These are phyloP conservation scores for Origma solitaria DNA, from an alignment of 2,113 vertebrate species.

Conservation along the genomic window DNA sequence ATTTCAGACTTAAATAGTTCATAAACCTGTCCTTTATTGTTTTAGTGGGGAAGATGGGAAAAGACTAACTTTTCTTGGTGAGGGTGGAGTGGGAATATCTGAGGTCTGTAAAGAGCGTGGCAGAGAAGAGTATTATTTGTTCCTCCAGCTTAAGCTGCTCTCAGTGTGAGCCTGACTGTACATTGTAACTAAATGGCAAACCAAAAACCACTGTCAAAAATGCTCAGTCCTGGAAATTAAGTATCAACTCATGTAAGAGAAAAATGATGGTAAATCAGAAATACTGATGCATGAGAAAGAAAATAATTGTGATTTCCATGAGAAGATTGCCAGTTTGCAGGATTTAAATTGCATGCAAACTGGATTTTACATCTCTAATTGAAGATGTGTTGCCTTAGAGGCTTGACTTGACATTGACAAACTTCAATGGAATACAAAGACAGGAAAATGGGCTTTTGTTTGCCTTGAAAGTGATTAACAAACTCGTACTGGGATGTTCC, in stretches of 20 bases:
- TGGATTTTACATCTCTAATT: constrained; percentile 66
- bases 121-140: background rate
- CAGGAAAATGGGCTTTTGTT: constrained; percentile 41
- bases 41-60: background rate
- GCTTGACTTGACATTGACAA: constrained; percentile 63
- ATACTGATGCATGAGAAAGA: constrained; percentile 29
- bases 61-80: background rate
- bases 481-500: background rate
- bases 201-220: constrained; percentile 41
- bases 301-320: constrained; percentile 63
- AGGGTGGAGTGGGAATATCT: background rate
- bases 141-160: constrained; percentile 6
- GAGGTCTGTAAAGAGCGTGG: background rate
- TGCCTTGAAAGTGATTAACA: constrained; percentile 38
- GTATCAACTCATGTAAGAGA: constrained; percentile 40
- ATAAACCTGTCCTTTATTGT: background rate
- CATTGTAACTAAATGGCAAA: constrained; percentile 24
- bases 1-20: background rate
- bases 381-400: constrained; percentile 59
- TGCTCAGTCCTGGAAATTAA: constrained; percentile 37
- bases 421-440: constrained; percentile 48
- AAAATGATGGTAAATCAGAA: constrained; percentile 37
- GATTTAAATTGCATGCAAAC: constrained; percentile 63
- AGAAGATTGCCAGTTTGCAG: constrained; percentile 62
- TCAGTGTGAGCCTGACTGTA: background rate